Evolutionary conservation across 2,888 invertebrate genomes (phyloP), one percentile per base, ranked within the genome.

Genomic region (Bedellia somnulentella): DNA sequence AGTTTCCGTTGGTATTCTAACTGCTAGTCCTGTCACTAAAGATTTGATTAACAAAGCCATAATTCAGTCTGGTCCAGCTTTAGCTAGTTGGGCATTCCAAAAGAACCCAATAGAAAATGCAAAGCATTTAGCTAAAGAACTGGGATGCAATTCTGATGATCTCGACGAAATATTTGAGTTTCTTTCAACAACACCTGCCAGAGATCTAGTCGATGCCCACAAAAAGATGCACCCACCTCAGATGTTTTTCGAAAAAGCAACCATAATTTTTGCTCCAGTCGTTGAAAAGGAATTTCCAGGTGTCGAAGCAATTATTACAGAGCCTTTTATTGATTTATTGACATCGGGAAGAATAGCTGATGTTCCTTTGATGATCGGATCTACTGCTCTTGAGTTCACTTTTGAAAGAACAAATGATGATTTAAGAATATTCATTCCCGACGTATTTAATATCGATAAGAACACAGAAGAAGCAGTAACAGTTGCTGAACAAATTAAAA

Each of bases 251-350:
- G 41, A 53, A 12, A 37, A 36, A 2, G 41, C 32, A 1, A 13
- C 23, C 0, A 46, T 41, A 8, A 8, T 39, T 0, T 68, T 68
- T 31, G 41, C 38, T 0, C 37, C 57, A 1, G 64, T 71, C 0
- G 42, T 73, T 0, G 75, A 75, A 36, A 68, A 62, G 12, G 71
- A 73, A 34, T 75, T 71, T 25, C 55, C 57, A 1, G 59, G 52
- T 0, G 61, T 66, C 0, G 68, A 71, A 39, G 52, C 63, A 0
- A 48, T 61, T 2, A 33, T 67, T 3, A 61, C 59, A 0, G 73
- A 75, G 35, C 39, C 61, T 0, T 68, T 66, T 21, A 46, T 56
- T 3, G 57, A 66, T 17, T 23, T 68, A 2, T 27, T 75, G 1
- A 64, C 58, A 2, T 67, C 71, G 0, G 75, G 75, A 0, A 45